phyloP scores from a whole-genome alignment of 2,888 invertebrate genomes.

The Salticus scenicus region DNA sequence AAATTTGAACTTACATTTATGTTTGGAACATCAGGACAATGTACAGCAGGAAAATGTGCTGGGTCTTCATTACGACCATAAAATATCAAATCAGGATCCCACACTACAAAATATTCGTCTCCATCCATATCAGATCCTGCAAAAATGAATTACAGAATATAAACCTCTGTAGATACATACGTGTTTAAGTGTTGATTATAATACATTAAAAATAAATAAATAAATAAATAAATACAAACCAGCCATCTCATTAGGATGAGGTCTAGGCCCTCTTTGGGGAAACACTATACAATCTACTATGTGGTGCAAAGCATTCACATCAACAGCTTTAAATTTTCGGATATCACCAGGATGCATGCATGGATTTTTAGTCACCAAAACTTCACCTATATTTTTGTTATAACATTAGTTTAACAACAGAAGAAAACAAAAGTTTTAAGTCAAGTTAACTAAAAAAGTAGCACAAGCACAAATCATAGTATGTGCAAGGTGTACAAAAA shows the following conservation, averaged over 20 bases:
- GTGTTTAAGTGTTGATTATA: background rate
- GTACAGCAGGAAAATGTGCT: conserved; percentile 46
- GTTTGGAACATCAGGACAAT: background rate
- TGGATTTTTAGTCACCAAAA: conserved; percentile 76
- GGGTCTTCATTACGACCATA: conserved; percentile 47
- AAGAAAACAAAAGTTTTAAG: too few relatives aligned
- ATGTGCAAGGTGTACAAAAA: too few relatives aligned
- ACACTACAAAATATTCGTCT: conserved; percentile 75
- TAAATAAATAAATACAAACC: conserved; percentile 74
- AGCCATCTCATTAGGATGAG: conserved; percentile 76
- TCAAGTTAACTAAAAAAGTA: too few relatives aligned
- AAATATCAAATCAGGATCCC: conserved; percentile 74
- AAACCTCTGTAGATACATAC: background rate
- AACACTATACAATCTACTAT: conserved; percentile 76
- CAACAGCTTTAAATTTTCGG: conserved; percentile 74
- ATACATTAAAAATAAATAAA: too few relatives aligned
- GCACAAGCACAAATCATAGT: too few relatives aligned
- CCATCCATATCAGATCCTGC: conserved; percentile 76
- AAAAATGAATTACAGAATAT: background rate
- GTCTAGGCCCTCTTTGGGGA: conserved; percentile 75
- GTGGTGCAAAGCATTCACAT: conserved; percentile 72
- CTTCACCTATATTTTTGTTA: conserved; percentile 67
- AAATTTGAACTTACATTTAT: background rate
- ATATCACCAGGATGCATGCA: conserved; percentile 76
- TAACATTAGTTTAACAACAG: too few relatives aligned